Conservation (phyloP, 2,888 invertebrate species). For the Chymomyza fuscimana region DNA sequence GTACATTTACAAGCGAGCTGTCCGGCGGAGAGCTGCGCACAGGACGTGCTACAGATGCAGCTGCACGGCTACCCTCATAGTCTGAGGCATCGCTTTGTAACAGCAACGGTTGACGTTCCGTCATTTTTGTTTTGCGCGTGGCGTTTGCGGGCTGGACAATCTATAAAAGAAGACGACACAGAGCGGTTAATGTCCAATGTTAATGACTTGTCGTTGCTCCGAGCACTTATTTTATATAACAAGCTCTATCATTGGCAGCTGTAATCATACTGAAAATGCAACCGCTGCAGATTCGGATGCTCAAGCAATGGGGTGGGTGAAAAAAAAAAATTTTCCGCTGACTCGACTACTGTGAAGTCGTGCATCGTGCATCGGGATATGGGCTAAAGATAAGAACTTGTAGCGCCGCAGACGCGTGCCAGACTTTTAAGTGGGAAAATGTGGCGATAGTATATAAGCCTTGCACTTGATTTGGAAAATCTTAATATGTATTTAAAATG, state of each 20-base stretch:
- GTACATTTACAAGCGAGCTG: conserved; percentile 78
- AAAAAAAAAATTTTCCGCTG: conserved; percentile 53
- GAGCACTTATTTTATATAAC: not conserved
- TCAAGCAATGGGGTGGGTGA: not conserved
- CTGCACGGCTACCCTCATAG: conserved; percentile 60
- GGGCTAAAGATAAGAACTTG: conserved; percentile 46
- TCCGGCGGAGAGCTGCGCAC: conserved; percentile 79
- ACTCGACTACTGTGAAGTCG: conserved; percentile 36
- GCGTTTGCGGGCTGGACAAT: conserved; percentile 38
- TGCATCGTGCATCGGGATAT: conserved; percentile 17
- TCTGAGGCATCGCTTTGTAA: conserved; percentile 71
- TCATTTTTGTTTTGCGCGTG: conserved; percentile 80
- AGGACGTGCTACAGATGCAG: conserved; percentile 64
- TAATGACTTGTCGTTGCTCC: not conserved
- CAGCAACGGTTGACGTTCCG: conserved; percentile 87
- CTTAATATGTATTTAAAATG: no score
- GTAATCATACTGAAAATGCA: conserved; percentile 50
- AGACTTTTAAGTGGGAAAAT: not conserved
- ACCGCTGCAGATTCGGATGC: not conserved
- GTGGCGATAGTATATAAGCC: not conserved
- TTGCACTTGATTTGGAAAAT: not conserved
- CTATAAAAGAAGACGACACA: conserved; percentile 34
- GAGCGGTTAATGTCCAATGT: conserved; percentile 6
- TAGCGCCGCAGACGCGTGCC: conserved; percentile 8
- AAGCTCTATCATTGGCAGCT: conserved; percentile 40